These are phyloP conservation scores for Drosophila kikkawai DNA, from an alignment of 1,140 invertebrate genomes.

Conservation along the genomic window DNA sequence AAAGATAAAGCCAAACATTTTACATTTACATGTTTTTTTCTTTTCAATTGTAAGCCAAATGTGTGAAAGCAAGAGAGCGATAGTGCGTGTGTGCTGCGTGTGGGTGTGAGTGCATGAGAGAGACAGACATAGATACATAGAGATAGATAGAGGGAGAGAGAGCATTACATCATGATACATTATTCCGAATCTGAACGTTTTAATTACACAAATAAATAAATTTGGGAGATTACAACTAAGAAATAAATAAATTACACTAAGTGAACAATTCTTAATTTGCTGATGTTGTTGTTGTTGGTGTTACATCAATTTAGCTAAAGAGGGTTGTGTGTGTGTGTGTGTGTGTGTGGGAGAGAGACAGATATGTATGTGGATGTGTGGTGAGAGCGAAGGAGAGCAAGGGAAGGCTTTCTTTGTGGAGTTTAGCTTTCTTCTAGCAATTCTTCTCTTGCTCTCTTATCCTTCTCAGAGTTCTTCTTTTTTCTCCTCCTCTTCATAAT, in stretches of 20 bases:
- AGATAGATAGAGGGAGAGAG: conserved; percentile 28
- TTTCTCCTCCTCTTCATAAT: conserved; percentile 17
- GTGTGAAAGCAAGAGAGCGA: conserved; percentile 76
- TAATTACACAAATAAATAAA: conserved; percentile 47
- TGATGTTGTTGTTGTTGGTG: conserved; percentile 32
- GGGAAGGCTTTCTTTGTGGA: conserved; percentile 12
- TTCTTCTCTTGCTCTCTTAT: conserved; percentile 33
- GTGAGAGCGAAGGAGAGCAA: conserved; percentile 36
- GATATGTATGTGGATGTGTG: conserved; percentile 22
- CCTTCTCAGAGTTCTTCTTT: conserved; percentile 20
- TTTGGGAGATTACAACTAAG: conserved; percentile 64
- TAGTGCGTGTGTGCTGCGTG: conserved; percentile 35
- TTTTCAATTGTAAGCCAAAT: conserved; percentile 77
- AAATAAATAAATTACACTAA: conserved; percentile 82
- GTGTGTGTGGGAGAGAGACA: conserved; percentile 22
- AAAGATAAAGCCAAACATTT: conserved; percentile 49
- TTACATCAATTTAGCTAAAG: conserved; percentile 68
- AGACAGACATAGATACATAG: conserved; percentile 54
- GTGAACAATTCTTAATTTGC: conserved; percentile 69
- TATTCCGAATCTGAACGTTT: conserved; percentile 44
- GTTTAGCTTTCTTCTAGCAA: not conserved
- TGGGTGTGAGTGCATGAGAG: conserved; percentile 46
- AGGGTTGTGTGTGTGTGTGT: conserved; percentile 14
- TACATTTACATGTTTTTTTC: conserved; percentile 21
- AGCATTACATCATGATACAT: conserved; percentile 46